Evolutionary conservation across 2,888 invertebrate genomes (phyloP).

Genomic region (Bellardia bayeri): DNA sequence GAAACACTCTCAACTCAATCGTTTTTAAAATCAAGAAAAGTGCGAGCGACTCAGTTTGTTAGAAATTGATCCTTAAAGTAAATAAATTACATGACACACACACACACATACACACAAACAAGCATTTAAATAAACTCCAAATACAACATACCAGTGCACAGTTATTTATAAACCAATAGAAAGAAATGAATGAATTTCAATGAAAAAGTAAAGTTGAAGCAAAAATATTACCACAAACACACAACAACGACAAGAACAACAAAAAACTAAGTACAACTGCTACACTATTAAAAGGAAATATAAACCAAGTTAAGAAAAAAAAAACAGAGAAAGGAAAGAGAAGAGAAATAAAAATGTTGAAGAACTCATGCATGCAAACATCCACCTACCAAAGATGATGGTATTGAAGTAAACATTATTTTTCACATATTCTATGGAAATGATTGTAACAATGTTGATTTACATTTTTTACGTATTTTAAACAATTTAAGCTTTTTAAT

Average conservation of each 20-base stretch:
- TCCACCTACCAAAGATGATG: conserved; percentile 1
- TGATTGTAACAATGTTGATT: conserved; percentile 60
- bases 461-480: conserved; percentile 51
- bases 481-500: not conserved
- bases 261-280: not conserved
- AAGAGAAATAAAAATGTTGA: conserved; percentile 39
- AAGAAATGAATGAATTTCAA: conserved; percentile 16
- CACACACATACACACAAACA: conserved; percentile 1
- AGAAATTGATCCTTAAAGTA: conserved; percentile 66
- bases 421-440: conserved; percentile 56
- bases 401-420: conserved; percentile 48
- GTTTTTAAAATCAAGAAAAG: conserved; percentile 1
- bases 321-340: not conserved
- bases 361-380: not conserved
- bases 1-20: conserved; percentile 7
- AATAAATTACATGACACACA: conserved; percentile 59
- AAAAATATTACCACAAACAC: conserved; percentile 9
- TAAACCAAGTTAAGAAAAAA: not conserved
- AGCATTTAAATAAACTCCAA: not conserved
- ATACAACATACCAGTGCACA: not conserved
- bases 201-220: conserved; percentile 9
- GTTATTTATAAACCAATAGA: conserved; percentile 1
- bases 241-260: not conserved
- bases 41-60: conserved; percentile 30
- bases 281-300: conserved; percentile 7